A percentile compares a stretch with the other conserved stretches of the same genome.
phyloP scores from a whole-genome alignment of 2,888 invertebrate genomes.

The Drosophila anomelani region DNA sequence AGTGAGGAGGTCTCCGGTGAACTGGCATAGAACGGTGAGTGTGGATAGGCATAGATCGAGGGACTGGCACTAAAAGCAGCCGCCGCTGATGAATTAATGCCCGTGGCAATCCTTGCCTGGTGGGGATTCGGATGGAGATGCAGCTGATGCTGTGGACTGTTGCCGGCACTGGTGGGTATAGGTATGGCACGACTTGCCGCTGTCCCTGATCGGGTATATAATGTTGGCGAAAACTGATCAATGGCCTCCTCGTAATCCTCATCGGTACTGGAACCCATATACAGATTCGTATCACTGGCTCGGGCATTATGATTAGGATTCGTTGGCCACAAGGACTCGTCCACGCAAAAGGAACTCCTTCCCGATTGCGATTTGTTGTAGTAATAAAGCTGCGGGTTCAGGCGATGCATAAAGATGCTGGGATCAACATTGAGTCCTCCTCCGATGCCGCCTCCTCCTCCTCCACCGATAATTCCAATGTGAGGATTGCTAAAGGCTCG shows the following conservation, averaged over 20 bases:
- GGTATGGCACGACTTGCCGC: constrained; percentile 78
- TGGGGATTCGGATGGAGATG: constrained; percentile 6
- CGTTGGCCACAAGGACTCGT: constrained; percentile 74
- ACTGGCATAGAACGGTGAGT: constrained; percentile 81
- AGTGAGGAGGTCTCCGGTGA: constrained; percentile 68
- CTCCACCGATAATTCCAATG: constrained; percentile 46
- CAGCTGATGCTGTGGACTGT: constrained; percentile 76
- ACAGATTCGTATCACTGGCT: constrained; percentile 57
- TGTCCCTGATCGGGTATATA: constrained; percentile 58
- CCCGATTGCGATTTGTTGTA: constrained; percentile 75
- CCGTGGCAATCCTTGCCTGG: constrained; percentile 10
- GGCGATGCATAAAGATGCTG: constrained; percentile 29
- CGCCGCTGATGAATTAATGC: constrained; percentile 26
- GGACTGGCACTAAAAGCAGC: constrained; percentile 81
- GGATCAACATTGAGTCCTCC: constrained; percentile 25
- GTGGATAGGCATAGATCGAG: constrained; percentile 63
- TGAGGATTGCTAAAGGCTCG: constrained; percentile 82
- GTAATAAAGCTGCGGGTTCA: constrained; percentile 69
- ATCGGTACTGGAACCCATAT: constrained; percentile 35
- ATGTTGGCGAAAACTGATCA: constrained; percentile 81
- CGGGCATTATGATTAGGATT: constrained; percentile 61
- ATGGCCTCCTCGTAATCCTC: constrained; percentile 74
- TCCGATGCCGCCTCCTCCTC: not conserved
- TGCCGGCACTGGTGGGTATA: constrained; percentile 72
- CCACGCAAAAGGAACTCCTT: constrained; percentile 76